Evolutionary conservation across 2,113 vertebrate genomes (phyloP).

Genomic region (Centropus bengalensis): DNA sequence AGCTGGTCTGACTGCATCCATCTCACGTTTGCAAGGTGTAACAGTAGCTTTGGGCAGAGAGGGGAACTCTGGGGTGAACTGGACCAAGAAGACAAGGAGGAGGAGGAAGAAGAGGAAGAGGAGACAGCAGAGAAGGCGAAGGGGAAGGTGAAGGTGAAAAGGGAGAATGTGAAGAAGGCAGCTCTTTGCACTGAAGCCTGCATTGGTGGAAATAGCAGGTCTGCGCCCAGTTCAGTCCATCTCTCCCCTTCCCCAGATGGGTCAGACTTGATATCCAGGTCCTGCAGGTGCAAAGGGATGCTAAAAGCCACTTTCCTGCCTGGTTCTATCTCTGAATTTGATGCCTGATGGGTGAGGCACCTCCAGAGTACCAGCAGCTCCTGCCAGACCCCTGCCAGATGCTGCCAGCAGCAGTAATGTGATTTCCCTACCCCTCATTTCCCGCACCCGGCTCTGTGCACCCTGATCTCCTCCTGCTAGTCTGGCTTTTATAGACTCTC

Average conservation of each 20-base stretch:
- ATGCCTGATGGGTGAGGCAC: background rate
- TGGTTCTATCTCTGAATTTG: accelerated
- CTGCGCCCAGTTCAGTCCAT: background rate
- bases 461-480: background rate
- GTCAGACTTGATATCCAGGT: background rate
- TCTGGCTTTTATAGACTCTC: constrained; percentile 70
- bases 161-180: background rate
- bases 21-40: background rate
- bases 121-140: background rate
- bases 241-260: accelerated
- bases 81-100: background rate
- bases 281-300: background rate
- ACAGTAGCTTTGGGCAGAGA: background rate
- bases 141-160: background rate
- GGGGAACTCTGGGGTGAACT: background rate
- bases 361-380: accelerated
- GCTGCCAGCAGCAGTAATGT: constrained; percentile 59
- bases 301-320: background rate
- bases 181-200: background rate
- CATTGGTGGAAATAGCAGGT: background rate
- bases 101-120: background rate
- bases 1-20: background rate
- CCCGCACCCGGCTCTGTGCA: constrained; percentile 45
- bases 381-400: constrained; percentile 24
- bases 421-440: constrained; percentile 72